These are phyloP conservation scores for Formica aserva DNA, from an alignment of 2,888 invertebrate species.

Conservation along the genomic window DNA sequence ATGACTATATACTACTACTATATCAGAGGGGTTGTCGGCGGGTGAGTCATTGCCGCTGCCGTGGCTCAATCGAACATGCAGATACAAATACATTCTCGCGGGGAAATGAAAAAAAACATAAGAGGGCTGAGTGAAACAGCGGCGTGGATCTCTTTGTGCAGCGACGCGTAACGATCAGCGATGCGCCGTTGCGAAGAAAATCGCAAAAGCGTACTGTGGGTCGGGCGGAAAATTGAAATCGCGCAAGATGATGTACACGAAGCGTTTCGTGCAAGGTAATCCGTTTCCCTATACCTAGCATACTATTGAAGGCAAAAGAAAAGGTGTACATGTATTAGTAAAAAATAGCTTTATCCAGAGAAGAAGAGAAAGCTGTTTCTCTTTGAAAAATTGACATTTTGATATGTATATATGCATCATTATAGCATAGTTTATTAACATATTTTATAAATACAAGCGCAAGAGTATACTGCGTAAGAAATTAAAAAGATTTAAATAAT, in stretches of 20 bases:
- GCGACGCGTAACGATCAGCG: conserved; percentile 31
- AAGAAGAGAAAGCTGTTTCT: neutral
- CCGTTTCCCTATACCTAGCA: neutral
- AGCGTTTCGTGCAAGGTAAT: conserved; percentile 12
- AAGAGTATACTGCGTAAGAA: neutral
- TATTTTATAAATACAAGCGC: no score
- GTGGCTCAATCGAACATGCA: conserved; percentile 42
- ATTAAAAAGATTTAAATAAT: neutral
- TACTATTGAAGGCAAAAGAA: conserved; percentile 6
- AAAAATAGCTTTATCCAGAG: neutral
- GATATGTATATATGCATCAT: neutral
- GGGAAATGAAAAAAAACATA: conserved; percentile 37
- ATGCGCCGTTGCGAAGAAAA: conserved; percentile 37
- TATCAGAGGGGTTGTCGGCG: neutral
- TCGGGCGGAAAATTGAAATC: conserved; percentile 46
- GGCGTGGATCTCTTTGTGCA: conserved; percentile 49
- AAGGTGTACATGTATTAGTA: neutral
- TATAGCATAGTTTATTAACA: no score
- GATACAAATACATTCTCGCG: conserved; percentile 22
- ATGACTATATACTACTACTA: neutral
- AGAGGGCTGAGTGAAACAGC: conserved; percentile 23
- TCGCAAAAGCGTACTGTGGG: conserved; percentile 14
- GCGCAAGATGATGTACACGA: conserved; percentile 12
- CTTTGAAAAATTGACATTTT: neutral
- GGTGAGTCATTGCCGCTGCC: conserved; percentile 26